Conservation (phyloP, 2,888 invertebrate genomes). For the Dryobotodes eremita region DNA sequence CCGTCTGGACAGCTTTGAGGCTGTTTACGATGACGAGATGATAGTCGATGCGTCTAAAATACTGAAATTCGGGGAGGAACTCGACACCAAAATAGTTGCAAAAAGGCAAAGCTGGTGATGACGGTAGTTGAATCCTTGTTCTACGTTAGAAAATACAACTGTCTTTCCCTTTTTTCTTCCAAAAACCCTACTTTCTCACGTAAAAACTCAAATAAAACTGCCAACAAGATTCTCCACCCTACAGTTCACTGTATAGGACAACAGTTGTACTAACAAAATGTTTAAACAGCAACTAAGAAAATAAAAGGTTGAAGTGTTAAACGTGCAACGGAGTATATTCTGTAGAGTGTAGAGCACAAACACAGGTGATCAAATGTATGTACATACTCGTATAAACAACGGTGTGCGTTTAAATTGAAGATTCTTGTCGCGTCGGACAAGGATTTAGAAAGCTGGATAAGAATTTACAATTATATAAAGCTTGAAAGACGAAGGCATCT, state of each 20-base stretch:
- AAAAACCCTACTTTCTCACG: constrained; percentile 2
- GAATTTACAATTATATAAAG: not conserved
- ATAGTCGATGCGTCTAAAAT: not conserved
- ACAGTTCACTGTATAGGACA: constrained; percentile 5
- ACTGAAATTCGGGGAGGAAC: not conserved
- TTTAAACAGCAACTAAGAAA: constrained; percentile 53
- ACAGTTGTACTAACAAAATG: constrained; percentile 38
- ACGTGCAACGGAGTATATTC: constrained; percentile 36
- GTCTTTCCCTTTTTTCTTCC: not conserved
- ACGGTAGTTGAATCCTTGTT: no score
- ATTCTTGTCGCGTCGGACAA: constrained; percentile 71
- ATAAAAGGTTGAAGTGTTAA: constrained; percentile 56
- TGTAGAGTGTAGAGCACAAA: constrained; percentile 55
- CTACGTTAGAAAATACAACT: not conserved
- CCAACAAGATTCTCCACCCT: constrained; percentile 14
- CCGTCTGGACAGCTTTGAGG: not conserved
- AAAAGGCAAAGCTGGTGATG: not conserved
- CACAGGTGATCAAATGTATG: constrained; percentile 80
- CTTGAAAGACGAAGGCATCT: no score
- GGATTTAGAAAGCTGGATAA: constrained; percentile 14
- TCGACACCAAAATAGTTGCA: not conserved
- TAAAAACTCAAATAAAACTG: constrained; percentile 16
- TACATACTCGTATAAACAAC: constrained; percentile 75
- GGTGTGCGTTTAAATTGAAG: constrained; percentile 78
- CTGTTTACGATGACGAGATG: no score